Evolutionary conservation across 2,888 invertebrate species (phyloP), one percentile per base, ranked within the genome.

Genomic region (Volucella zonaria): DNA sequence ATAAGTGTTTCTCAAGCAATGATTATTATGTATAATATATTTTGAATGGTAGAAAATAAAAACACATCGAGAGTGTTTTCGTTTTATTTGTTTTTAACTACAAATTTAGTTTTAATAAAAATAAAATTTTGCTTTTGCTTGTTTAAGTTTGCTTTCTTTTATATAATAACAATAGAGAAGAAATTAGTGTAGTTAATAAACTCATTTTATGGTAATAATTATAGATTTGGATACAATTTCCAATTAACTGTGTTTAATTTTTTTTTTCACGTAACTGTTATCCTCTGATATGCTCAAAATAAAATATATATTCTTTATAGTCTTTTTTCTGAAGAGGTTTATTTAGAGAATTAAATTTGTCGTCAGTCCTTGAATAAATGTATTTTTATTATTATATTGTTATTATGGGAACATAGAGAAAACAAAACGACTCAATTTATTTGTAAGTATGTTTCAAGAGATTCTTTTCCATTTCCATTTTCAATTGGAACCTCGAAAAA

Each of bases 1-100:
- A 74, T 67, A 79, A 79, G 78, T 74, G 54, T 83, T 83, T 79
- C 51, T 83, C 80, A 80, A 83, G 83, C 83, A 75, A 71, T 79
- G 75, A 56, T 83, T 79, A 79, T 70, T 67, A n/a, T 38, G 68
- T 74, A 56, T 61, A 75, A 61, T 64, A 78, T 51, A 49, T 18
- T 68, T 58, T 74, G 42, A 74, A 62, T 43, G 42, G 47, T 68
- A 70, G 47, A 58, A 70, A 31, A 31, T 31, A 4, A 6, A 79
- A 83, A 71, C 58, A 78, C 38, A 83, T 23, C 23, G 47, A 51
- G 18, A 38, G 31, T 56, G 12, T 38, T 68, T 68, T 45, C 23
- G 18, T 40, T 59, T 15, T 12, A 64, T 38, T 42, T 40, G 11
- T 73, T 61, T 73, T 73, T 14, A 56, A 51, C 64, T 64, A 74